These are phyloP conservation scores for Verasper variegatus DNA, from an alignment of 2,113 vertebrate species.

Conservation along the genomic window DNA sequence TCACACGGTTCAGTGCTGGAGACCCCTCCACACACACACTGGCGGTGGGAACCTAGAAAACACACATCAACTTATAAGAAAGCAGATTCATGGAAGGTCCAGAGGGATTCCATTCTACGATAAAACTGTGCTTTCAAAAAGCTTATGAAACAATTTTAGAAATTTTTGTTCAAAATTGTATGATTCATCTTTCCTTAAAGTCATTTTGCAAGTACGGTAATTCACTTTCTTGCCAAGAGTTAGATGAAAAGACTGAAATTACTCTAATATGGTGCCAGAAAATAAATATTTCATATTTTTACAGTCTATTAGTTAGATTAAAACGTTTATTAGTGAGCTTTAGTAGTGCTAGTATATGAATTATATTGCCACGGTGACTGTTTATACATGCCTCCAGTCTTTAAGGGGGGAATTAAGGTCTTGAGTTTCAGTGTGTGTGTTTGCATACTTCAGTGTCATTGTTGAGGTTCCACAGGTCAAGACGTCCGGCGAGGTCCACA, in stretches of 20 bases:
- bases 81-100: neutral
- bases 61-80: slow-evolving; percentile 11
- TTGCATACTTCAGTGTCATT: slow-evolving; percentile 93
- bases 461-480: slow-evolving; percentile 99
- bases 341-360: neutral
- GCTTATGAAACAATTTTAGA: neutral
- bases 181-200: neutral
- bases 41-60: slow-evolving; percentile 91
- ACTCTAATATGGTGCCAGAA: neutral
- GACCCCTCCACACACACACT: slow-evolving; percentile 93
- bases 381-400: too few relatives aligned
- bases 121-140: neutral
- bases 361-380: too few relatives aligned
- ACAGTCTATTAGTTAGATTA: neutral
- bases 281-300: neutral
- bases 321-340: neutral
- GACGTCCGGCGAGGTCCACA: slow-evolving; percentile 93
- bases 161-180: neutral
- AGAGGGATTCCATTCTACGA: neutral
- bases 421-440: neutral
- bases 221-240: neutral
- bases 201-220: neutral
- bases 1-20: slow-evolving; percentile 94
- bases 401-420: neutral
- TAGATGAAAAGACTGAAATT: neutral